phyloP scores from a whole-genome alignment of 1,140 invertebrate species.

The Drosophila rufa region DNA sequence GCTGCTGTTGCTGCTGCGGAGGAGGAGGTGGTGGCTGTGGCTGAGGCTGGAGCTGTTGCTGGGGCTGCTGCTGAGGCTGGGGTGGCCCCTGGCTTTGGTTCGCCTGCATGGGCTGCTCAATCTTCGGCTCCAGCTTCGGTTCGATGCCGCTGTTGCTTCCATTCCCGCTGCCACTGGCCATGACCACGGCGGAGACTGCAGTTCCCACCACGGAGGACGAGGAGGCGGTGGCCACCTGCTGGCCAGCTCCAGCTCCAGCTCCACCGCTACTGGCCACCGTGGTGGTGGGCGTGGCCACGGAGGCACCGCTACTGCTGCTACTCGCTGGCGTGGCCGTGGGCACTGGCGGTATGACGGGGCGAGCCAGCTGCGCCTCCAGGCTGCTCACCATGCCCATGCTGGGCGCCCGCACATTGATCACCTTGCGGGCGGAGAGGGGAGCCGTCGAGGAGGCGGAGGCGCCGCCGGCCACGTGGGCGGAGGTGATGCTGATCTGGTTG shows the following conservation, averaged over 20 bases:
- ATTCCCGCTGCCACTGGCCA: slow-evolving; percentile 6
- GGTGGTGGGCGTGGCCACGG: slow-evolving; percentile 81
- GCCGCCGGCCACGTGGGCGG: slow-evolving; percentile 33
- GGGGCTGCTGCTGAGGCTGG: slow-evolving; percentile 56
- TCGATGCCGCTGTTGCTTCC: slow-evolving; percentile 2
- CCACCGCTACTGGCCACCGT: slow-evolving; percentile 32
- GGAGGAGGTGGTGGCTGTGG: slow-evolving; percentile 44
- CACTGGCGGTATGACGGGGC: slow-evolving; percentile 89
- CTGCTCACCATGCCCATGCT: slow-evolving; percentile 90
- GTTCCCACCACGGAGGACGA: background rate
- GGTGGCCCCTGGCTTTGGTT: slow-evolving; percentile 24
- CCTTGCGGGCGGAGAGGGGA: slow-evolving; percentile 85
- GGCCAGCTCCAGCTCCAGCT: background rate
- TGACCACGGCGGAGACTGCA: background rate
- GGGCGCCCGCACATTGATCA: slow-evolving; percentile 86
- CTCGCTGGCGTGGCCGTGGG: slow-evolving; percentile 50
- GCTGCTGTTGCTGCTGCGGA: slow-evolving; percentile 45
- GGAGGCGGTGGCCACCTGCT: slow-evolving; percentile 52
- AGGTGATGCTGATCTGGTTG: slow-evolving; percentile 79
- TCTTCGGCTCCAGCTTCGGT: slow-evolving; percentile 21
- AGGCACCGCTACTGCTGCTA: slow-evolving; percentile 28
- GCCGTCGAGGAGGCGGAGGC: slow-evolving; percentile 60
- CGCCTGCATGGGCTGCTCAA: slow-evolving; percentile 10
- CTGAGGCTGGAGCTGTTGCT: slow-evolving; percentile 1
- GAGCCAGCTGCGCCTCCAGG: slow-evolving; percentile 90